Conservation (phyloP, 2,888 invertebrate genomes). For the Chaetogeoica ovagalla region DNA sequence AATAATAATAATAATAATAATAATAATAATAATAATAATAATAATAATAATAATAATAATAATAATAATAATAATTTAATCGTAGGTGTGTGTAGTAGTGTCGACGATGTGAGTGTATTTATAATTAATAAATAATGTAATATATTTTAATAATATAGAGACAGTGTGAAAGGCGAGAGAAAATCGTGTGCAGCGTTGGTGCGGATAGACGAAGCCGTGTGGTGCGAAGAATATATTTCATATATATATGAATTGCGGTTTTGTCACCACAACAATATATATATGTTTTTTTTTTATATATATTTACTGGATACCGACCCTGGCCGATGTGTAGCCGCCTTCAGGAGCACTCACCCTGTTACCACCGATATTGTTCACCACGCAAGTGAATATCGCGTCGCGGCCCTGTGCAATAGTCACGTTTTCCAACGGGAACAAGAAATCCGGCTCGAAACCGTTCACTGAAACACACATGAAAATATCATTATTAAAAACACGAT, state of each 20-base stretch:
- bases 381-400: slow-evolving; percentile 82
- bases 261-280: background rate
- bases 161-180: background rate
- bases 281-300: background rate
- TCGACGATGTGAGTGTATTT: background rate
- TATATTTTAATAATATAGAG: background rate
- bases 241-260: background rate
- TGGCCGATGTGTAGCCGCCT: slow-evolving; percentile 60
- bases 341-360: slow-evolving; percentile 83
- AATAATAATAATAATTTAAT: too few species aligned
- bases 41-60: too few species aligned
- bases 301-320: slow-evolving; percentile 55
- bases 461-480: slow-evolving; percentile 64
- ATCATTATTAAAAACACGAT: slow-evolving; percentile 50
- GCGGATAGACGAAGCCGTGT: slow-evolving; percentile 48
- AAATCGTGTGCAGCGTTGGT: slow-evolving; percentile 47
- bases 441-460: slow-evolving; percentile 77
- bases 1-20: too few species aligned
- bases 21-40: too few species aligned
- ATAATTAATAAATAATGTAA: background rate
- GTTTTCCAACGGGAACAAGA: slow-evolving; percentile 78
- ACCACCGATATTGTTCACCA: slow-evolving; percentile 81
- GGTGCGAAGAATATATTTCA: slow-evolving; percentile 44
- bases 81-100: background rate
- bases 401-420: slow-evolving; percentile 81